Conservation (phyloP, 1,140 invertebrate genomes). For the Teleopsis dalmanni region DNA sequence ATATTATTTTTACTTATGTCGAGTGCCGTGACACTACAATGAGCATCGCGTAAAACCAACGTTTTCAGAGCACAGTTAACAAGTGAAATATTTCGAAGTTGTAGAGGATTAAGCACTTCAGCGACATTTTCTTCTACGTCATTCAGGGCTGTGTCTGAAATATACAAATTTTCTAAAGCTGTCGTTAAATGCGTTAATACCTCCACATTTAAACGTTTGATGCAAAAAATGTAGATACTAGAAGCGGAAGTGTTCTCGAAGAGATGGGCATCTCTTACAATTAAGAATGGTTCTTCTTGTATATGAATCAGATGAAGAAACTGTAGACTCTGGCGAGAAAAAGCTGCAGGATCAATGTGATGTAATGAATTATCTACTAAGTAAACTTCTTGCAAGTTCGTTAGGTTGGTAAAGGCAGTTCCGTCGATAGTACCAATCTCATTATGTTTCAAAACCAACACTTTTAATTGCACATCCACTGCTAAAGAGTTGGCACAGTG, state of each 20-base stretch:
- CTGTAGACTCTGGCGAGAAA: not conserved
- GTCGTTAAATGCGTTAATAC: conserved; percentile 23
- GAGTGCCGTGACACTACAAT: conserved; percentile 3
- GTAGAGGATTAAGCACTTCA: conserved; percentile 11
- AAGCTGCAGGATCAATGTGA: conserved; percentile 2
- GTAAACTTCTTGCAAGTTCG: conserved; percentile 2
- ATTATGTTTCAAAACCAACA: conserved; percentile 6
- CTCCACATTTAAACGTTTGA: conserved; percentile 12
- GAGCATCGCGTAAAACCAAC: conserved; percentile 9
- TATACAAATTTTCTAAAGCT: conserved; percentile 13
- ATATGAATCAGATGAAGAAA: conserved; percentile 9
- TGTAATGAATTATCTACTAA: conserved; percentile 6
- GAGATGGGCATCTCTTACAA: conserved; percentile 8
- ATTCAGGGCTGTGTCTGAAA: conserved; percentile 11
- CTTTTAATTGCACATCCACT: not conserved
- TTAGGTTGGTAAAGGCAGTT: conserved; percentile 1
- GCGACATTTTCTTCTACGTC: conserved; percentile 11
- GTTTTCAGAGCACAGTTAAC: conserved; percentile 17
- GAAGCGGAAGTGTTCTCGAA: conserved; percentile 5
- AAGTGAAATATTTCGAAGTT: conserved; percentile 20
- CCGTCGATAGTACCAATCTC: conserved; percentile 10
- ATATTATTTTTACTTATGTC: conserved; percentile 22
- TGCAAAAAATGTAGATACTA: conserved; percentile 1
- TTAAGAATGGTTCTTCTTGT: conserved; percentile 5
- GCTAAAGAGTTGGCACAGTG: not conserved